Percentiles rank a stretch among this genome's conserved stretches.
These are phyloP conservation scores for Synanthedon tipuliformis DNA, from an alignment of 2,888 invertebrate genomes.

Conservation along the genomic window DNA sequence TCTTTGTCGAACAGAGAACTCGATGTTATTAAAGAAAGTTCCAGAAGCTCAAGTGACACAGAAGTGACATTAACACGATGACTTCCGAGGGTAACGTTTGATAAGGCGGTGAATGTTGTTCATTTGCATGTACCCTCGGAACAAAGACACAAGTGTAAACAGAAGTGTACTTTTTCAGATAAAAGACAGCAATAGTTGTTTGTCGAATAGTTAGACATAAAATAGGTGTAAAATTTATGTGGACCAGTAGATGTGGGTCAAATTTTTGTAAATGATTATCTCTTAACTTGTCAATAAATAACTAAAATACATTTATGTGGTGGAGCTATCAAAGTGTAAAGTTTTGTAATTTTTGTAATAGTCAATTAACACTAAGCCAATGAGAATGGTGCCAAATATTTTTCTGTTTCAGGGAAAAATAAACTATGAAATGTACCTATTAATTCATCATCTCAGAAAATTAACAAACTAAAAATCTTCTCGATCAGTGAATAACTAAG, in stretches of 20 bases:
- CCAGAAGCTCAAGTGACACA: constrained; percentile 65
- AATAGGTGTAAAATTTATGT: constrained; percentile 18
- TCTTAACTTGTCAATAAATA: constrained; percentile 1
- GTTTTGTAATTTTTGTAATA: constrained; percentile 16
- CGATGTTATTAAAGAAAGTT: constrained; percentile 66
- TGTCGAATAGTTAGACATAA: constrained; percentile 18
- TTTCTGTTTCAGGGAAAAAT: background rate
- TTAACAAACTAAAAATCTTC: too few relatives aligned
- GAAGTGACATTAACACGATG: constrained; percentile 67
- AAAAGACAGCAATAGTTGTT: constrained; percentile 28
- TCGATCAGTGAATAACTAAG: too few relatives aligned
- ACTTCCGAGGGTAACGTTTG: constrained; percentile 62
- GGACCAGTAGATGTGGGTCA: constrained; percentile 49
- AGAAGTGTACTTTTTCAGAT: constrained; percentile 7
- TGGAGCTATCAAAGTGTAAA: constrained; percentile 2
- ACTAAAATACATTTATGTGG: background rate
- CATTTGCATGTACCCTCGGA: constrained; percentile 45
- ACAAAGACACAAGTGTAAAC: constrained; percentile 27
- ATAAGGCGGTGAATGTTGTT: constrained; percentile 52
- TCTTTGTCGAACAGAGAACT: constrained; percentile 63
- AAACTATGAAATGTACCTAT: too few relatives aligned
- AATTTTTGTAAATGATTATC: constrained; percentile 23
- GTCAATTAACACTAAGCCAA: constrained; percentile 1
- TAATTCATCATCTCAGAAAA: too few relatives aligned
- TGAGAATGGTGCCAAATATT: background rate